Evolutionary conservation across 2,797 vertebrate genomes (phyloP).

Genomic region (Neosilurus mollespiculum): DNA sequence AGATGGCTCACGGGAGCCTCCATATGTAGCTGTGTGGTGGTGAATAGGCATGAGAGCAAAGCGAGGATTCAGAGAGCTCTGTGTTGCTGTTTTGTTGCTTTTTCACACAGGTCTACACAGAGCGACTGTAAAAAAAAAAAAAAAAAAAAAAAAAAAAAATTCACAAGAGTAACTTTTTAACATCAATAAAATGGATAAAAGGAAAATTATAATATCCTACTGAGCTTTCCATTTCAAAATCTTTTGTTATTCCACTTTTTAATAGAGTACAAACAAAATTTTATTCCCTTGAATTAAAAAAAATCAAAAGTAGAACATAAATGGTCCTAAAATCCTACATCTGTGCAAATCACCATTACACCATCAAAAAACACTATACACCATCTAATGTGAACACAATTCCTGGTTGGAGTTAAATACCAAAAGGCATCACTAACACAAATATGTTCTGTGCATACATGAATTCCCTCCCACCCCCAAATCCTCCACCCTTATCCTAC

Average conservation of each 20-base stretch:
- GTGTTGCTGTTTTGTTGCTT: conserved; percentile 60
- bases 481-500: background rate
- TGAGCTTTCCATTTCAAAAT: conserved; percentile 42
- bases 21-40: conserved; percentile 71
- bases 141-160: conserved; percentile 9
- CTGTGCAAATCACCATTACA: background rate
- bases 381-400: background rate
- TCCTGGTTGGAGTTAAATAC: background rate
- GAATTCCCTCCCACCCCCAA: background rate
- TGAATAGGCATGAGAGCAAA: conserved; percentile 66
- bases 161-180: conserved; percentile 47
- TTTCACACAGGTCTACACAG: conserved; percentile 49
- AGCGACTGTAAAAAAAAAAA: conserved; percentile 41
- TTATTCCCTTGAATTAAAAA: background rate
- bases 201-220: conserved; percentile 14
- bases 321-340: background rate
- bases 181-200: conserved; percentile 36
- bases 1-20: conserved; percentile 59
- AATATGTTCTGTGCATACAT: conserved; percentile 8
- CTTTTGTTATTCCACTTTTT: conserved; percentile 19
- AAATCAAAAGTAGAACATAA: background rate
- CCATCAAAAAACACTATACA: background rate
- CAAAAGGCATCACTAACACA: conserved; percentile 23
- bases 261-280: background rate
- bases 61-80: conserved; percentile 44